These are phyloP conservation scores for Cotesia typhae DNA, from an alignment of 1,140 invertebrate genomes.

Conservation along the genomic window DNA sequence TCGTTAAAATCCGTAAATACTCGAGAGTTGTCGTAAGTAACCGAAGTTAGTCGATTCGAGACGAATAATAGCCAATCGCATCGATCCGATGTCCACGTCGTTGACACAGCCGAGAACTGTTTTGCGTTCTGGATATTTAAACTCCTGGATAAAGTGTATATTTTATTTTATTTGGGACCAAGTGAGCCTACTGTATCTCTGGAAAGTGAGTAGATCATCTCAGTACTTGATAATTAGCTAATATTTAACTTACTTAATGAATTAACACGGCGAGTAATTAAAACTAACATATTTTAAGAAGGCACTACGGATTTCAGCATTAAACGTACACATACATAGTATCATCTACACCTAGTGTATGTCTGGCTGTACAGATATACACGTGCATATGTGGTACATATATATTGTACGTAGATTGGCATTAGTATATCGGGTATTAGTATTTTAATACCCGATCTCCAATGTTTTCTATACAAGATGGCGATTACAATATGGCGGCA, in stretches of 20 bases:
- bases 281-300: too few relatives aligned
- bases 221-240: background rate
- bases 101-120: slow-evolving; percentile 54
- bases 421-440: background rate
- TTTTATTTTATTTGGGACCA: slow-evolving; percentile 51
- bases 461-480: too few relatives aligned
- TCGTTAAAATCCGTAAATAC: slow-evolving; percentile 28
- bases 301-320: too few relatives aligned
- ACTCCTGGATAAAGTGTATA: slow-evolving; percentile 48
- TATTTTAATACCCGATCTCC: too few relatives aligned
- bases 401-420: background rate
- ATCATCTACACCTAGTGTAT: too few relatives aligned
- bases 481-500: too few relatives aligned
- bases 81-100: slow-evolving; percentile 57
- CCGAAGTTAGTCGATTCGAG: slow-evolving; percentile 43
- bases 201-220: slow-evolving; percentile 49
- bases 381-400: background rate
- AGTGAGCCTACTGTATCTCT: slow-evolving; percentile 45
- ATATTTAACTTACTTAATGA: slow-evolving; percentile 11
- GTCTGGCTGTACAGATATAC: background rate
- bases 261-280: too few relatives aligned
- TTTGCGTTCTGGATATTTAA: slow-evolving; percentile 48
- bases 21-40: slow-evolving; percentile 20
- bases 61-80: slow-evolving; percentile 53
- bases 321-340: too few relatives aligned